These are phyloP conservation scores for Saxidomus purpurata DNA, from an alignment of 1,140 invertebrate species.

Conservation along the genomic window DNA sequence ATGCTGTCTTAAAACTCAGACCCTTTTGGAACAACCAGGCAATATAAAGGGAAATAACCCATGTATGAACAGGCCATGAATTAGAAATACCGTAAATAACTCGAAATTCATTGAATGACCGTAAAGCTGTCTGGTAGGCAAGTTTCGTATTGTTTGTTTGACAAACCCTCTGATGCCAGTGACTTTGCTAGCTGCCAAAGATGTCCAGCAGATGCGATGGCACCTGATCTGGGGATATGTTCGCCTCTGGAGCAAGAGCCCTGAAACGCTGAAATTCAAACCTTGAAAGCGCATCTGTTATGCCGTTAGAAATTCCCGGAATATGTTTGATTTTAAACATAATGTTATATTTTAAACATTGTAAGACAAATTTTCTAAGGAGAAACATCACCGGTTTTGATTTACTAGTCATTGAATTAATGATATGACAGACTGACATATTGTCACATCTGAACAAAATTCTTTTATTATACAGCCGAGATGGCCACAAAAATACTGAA, in stretches of 20 bases:
- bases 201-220: slow-evolving; percentile 26
- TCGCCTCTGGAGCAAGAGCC: not conserved
- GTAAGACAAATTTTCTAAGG: not conserved
- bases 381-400: not conserved
- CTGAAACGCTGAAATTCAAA: no score
- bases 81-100: no score
- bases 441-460: slow-evolving; percentile 20
- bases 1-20: not conserved
- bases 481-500: not conserved
- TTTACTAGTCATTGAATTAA: slow-evolving; percentile 15
- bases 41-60: no score
- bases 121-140: no score
- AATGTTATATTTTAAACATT: slow-evolving; percentile 33
- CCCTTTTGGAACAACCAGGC: no score
- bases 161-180: not conserved
- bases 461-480: not conserved
- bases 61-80: no score
- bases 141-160: not conserved
- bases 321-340: not conserved
- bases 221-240: no score
- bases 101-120: no score
- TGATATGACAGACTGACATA: not conserved
- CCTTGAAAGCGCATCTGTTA: slow-evolving; percentile 47
- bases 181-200: not conserved
- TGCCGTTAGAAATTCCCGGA: not conserved